Percentiles rank a stretch among this genome's conserved stretches.
Evolutionary conservation across 2,113 vertebrate species (phyloP).

Genomic region (Dendrocopos noguchii): DNA sequence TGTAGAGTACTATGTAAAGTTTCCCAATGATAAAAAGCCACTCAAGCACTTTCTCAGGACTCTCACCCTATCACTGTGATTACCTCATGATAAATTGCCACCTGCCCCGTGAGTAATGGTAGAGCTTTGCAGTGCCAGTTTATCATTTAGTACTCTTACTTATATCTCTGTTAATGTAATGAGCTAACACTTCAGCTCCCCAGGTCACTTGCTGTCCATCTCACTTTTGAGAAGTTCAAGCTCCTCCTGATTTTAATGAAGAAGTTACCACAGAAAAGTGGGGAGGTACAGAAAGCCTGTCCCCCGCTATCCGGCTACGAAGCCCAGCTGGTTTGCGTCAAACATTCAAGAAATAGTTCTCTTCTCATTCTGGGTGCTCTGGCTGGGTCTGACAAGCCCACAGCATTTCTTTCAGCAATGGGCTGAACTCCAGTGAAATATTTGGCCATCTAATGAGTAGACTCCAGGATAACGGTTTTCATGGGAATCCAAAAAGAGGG

Average conservation of each 20-base stretch:
- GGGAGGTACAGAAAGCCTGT: not conserved
- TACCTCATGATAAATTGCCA: conserved; percentile 1
- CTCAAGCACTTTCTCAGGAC: not conserved
- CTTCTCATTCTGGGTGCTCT: not conserved
- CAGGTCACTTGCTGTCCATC: not conserved
- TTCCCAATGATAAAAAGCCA: not conserved
- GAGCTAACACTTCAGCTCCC: not conserved
- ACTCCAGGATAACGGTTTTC: conserved; percentile 61
- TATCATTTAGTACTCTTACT: not conserved
- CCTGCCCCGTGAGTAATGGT: conserved; percentile 9
- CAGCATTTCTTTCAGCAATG: conserved; percentile 62
- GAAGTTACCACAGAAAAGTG: not conserved
- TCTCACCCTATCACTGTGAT: not conserved
- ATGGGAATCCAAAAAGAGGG: conserved; percentile 68
- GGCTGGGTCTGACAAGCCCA: not conserved
- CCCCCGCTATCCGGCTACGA: not conserved
- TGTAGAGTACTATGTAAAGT: not conserved
- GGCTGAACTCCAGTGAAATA: conserved; percentile 63
- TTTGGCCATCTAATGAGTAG: conserved; percentile 63
- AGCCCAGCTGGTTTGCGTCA: conserved; percentile 42
- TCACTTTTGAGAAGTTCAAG: not conserved
- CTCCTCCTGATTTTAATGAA: not conserved
- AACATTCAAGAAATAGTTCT: not conserved
- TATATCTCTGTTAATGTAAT: not conserved
- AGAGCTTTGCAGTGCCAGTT: not conserved